Evolutionary conservation across 1,140 invertebrate species (phyloP), one percentile per base, ranked within the genome.

Genomic region (Drosophila azteca): DNA sequence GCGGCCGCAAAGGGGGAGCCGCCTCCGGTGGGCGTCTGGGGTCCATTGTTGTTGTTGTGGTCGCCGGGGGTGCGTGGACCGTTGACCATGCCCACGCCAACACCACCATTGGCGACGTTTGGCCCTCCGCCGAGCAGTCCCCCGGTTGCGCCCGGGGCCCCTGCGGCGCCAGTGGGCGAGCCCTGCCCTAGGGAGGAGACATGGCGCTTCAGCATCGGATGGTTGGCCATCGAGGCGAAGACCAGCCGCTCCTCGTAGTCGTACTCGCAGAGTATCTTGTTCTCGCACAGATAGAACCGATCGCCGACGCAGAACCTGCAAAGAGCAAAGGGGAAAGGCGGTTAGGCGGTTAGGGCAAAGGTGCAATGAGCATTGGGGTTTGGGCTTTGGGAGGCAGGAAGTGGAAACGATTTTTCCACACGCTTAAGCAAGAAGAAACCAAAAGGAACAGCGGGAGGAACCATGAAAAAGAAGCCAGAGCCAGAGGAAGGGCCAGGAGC

Each of bases 261-360:
- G 91, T 98, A 98, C 92, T 99, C 97, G 93, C 98, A 99, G 13
- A 99, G 94, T 75, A 99, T 98, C 93, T 98, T 98, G 93, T 99
- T 99, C 91, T 99, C 97, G 93, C 97, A 98, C 74, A 99, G 93
- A 92, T 98, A 99, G 92, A 98, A 99, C 61, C 97, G 94, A 93
- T 99, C 98, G 39, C 98, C 98, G 31, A 99, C 97, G 92, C 98
- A 99, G 93, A 99, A 99, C 93, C 98, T 99, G 93, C 3, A 92
- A 93, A 60, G 78, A 70, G 71, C 22, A 60, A 35, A 46, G 59
- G 64, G 53, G 44, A 49, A 17, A 52, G 3, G n/a, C 41, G 15
- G 20, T 45, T 9, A 22, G 3, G 3, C 31, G 15, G 29, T 45
- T 9, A 22, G 50, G 92, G 67, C 24, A 79, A 72, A 74, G 4